Conservation (phyloP, 1,140 invertebrate species). For the Bombus pascuorum region DNA sequence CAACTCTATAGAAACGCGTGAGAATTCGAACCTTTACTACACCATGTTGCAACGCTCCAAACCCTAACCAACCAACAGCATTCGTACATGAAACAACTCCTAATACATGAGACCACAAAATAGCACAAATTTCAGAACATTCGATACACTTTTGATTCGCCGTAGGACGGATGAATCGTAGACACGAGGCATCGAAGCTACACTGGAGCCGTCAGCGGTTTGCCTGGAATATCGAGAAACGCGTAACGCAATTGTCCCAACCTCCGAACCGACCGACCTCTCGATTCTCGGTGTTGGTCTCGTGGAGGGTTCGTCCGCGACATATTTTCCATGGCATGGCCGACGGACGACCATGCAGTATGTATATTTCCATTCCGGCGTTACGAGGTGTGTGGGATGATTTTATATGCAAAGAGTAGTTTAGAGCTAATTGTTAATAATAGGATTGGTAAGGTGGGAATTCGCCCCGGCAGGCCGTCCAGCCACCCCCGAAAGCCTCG, state of each 20-base stretch:
- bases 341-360: conserved; percentile 80
- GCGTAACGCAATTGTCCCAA: background rate
- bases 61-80: too few relatives aligned
- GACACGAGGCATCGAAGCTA: background rate
- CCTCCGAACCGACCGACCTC: background rate
- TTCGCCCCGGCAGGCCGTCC: conserved; percentile 69
- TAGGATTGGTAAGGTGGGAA: conserved; percentile 83
- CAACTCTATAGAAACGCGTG: too few relatives aligned
- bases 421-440: conserved; percentile 83
- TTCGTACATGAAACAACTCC: too few relatives aligned
- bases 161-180: too few relatives aligned
- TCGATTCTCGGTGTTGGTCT: background rate
- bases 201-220: fast-evolving
- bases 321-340: conserved; percentile 68
- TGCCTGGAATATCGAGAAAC: background rate
- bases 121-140: too few relatives aligned
- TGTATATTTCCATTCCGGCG: conserved; percentile 82
- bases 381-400: conserved; percentile 79
- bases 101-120: too few relatives aligned
- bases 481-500: conserved; percentile 28
- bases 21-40: too few relatives aligned
- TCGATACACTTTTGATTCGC: too few relatives aligned
- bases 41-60: too few relatives aligned
- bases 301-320: conserved; percentile 36
- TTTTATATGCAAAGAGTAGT: conserved; percentile 83